Evolutionary conservation across 2,797 vertebrate species (phyloP).

Genomic region (Hapalemur alaotrensis): DNA sequence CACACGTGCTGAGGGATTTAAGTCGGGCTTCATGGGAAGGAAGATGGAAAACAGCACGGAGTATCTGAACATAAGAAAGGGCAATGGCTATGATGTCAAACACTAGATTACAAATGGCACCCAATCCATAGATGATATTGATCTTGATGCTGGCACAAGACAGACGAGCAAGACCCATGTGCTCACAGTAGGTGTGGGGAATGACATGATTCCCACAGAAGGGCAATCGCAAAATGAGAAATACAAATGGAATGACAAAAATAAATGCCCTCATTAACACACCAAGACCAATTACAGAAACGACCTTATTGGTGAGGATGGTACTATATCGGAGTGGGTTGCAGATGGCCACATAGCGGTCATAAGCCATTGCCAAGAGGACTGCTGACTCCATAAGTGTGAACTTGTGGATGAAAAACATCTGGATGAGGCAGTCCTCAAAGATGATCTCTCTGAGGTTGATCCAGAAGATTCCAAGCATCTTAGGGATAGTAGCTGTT

Average conservation of each 20-base stretch:
- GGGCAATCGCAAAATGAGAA: slow-evolving; percentile 54
- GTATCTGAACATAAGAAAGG: slow-evolving; percentile 59
- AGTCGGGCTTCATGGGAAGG: slow-evolving; percentile 23
- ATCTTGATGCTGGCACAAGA: slow-evolving; percentile 62
- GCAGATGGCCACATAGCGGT: slow-evolving; percentile 86
- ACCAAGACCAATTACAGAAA: not conserved
- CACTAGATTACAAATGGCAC: slow-evolving; percentile 53
- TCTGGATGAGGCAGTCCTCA: slow-evolving; percentile 81
- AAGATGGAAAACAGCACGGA: slow-evolving; percentile 44
- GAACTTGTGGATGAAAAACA: slow-evolving; percentile 83
- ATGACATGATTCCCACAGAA: slow-evolving; percentile 61
- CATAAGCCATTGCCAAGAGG: slow-evolving; percentile 85
- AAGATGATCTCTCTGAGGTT: slow-evolving; percentile 82
- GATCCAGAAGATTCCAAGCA: slow-evolving; percentile 84
- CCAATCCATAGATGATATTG: slow-evolving; percentile 68
- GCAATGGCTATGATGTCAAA: slow-evolving; percentile 52
- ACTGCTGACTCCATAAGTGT: slow-evolving; percentile 80
- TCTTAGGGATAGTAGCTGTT: slow-evolving; percentile 81
- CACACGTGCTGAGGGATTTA: slow-evolving; percentile 67
- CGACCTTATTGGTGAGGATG: slow-evolving; percentile 76
- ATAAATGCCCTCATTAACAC: slow-evolving; percentile 34
- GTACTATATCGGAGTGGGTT: slow-evolving; percentile 82
- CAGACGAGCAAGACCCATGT: slow-evolving; percentile 68
- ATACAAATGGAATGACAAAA: slow-evolving; percentile 41
- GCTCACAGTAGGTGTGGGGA: slow-evolving; percentile 66